phyloP scores from a whole-genome alignment of 2,797 vertebrate genomes.

The Hemitrygon akajei region DNA sequence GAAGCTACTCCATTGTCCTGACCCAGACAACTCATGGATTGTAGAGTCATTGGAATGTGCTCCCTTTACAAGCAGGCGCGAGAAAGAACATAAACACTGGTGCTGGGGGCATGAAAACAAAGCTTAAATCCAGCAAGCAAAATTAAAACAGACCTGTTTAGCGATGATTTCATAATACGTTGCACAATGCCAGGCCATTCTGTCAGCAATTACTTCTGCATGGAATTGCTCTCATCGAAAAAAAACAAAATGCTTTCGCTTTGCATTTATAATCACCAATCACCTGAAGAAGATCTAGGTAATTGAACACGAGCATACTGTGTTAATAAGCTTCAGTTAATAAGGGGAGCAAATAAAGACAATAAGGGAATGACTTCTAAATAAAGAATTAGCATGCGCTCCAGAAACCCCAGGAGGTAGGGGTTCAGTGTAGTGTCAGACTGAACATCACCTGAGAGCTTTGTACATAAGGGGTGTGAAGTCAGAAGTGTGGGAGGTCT shows the following conservation, averaged over 20 bases:
- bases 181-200: background rate
- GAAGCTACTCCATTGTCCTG: background rate
- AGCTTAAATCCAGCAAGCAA: background rate
- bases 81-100: background rate
- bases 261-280: background rate
- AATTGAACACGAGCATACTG: background rate
- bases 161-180: no score
- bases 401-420: background rate
- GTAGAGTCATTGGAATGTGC: background rate
- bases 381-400: background rate
- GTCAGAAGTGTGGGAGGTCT: background rate
- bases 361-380: background rate
- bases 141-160: background rate
- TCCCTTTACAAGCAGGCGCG: background rate
- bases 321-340: no score
- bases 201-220: background rate
- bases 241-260: background rate
- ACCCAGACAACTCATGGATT: background rate
- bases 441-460: background rate
- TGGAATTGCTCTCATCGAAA: background rate
- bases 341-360: background rate
- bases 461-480: background rate
- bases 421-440: background rate
- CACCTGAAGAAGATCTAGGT: background rate
- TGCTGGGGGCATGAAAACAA: background rate